Conservation (phyloP, 2,888 invertebrate species). For the Drosophila sordidapex region DNA sequence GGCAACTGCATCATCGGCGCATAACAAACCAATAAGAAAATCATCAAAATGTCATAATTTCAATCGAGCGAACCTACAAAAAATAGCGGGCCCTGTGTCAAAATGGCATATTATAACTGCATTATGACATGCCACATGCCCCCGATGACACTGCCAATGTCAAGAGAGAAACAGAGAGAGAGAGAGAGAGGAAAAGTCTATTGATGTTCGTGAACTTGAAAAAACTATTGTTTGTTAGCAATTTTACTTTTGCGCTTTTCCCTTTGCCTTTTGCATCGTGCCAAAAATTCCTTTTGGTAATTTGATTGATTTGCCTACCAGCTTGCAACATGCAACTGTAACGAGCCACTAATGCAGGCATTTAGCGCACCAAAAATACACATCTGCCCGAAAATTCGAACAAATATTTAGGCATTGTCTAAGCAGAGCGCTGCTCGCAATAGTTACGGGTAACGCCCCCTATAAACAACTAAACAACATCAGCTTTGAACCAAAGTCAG, state of each 20-base stretch:
- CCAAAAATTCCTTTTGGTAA: constrained; percentile 62
- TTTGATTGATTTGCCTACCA: constrained; percentile 75
- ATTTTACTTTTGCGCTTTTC: constrained; percentile 27
- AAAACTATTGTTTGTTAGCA: constrained; percentile 39
- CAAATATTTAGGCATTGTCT: constrained; percentile 7
- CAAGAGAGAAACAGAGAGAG: constrained; percentile 10
- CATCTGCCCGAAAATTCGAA: constrained; percentile 4
- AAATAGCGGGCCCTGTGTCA: constrained; percentile 47
- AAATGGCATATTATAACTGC: constrained; percentile 78
- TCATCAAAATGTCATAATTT: constrained; percentile 84
- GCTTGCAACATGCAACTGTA: constrained; percentile 71
- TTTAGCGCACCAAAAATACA: constrained; percentile 63
- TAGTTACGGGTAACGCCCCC: constrained; percentile 32
- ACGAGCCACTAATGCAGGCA: constrained; percentile 76
- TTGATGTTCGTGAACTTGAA: constrained; percentile 68
- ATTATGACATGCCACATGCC: constrained; percentile 77
- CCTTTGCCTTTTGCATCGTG: constrained; percentile 33
- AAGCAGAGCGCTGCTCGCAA: constrained; percentile 17
- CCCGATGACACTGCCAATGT: constrained; percentile 41
- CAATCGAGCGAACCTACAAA: constrained; percentile 49
- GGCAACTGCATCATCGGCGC: constrained; percentile 35
- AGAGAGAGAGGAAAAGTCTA: constrained; percentile 3
- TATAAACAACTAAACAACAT: constrained; percentile 41
- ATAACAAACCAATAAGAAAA: constrained; percentile 82
- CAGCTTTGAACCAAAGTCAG: neutral